Evolutionary conservation across 2,888 invertebrate genomes (phyloP).

Genomic region (Pollenia labialis): DNA sequence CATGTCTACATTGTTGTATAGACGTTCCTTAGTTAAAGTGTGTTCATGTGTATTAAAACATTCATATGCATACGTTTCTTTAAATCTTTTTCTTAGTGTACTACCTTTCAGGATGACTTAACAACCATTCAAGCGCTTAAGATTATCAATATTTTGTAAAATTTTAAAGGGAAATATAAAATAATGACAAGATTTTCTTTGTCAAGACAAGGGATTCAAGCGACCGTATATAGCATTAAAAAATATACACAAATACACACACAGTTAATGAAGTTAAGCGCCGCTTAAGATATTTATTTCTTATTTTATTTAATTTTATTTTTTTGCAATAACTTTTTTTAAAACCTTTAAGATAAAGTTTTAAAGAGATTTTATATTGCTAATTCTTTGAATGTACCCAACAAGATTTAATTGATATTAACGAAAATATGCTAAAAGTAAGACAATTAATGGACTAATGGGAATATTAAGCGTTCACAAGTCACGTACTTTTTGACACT

Average conservation of each 20-base stretch:
- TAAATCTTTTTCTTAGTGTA: conserved; percentile 26
- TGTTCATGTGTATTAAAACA: conserved; percentile 3
- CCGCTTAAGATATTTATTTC: conserved; percentile 61
- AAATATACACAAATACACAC: conserved; percentile 15
- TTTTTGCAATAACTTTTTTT: background rate
- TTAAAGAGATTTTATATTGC: too few species aligned
- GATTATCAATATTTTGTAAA: conserved; percentile 80
- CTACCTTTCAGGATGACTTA: conserved; percentile 79
- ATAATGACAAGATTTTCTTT: background rate
- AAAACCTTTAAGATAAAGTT: background rate
- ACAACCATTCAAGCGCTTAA: conserved; percentile 80
- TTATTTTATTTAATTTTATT: background rate
- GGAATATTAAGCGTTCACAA: too few species aligned
- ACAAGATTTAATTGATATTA: too few species aligned
- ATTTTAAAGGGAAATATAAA: conserved; percentile 8
- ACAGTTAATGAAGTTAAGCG: conserved; percentile 70
- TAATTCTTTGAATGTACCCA: too few species aligned
- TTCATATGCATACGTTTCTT: conserved; percentile 6
- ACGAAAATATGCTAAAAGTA: too few species aligned
- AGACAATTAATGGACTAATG: too few species aligned
- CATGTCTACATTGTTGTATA: background rate
- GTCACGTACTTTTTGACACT: too few species aligned
- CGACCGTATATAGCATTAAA: conserved; percentile 56
- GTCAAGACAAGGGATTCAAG: conserved; percentile 51
- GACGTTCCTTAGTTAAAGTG: background rate